phyloP scores from a whole-genome alignment of 2,888 invertebrate species.

The Stenurella melanura region DNA sequence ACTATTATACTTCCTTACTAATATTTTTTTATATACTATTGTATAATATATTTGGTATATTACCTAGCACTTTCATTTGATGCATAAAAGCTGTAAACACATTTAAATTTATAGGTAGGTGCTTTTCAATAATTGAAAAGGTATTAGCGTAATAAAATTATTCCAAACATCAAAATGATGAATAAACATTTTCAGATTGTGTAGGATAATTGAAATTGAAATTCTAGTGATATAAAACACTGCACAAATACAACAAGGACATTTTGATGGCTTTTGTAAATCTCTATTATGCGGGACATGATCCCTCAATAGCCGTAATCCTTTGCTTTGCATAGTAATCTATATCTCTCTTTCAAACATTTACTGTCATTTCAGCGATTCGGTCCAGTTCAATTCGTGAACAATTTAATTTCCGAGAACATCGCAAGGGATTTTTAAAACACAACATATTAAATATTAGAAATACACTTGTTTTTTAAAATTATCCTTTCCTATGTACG shows the following conservation, averaged over 20 bases:
- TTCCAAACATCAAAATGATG: slow-evolving; percentile 49
- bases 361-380: slow-evolving; percentile 68
- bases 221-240: slow-evolving; percentile 61
- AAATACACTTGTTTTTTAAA: too few relatives aligned
- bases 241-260: slow-evolving; percentile 64
- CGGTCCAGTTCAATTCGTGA: slow-evolving; percentile 63
- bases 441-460: slow-evolving; percentile 6
- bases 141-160: slow-evolving; percentile 47
- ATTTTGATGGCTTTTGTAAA: slow-evolving; percentile 57
- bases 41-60: not conserved
- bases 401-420: slow-evolving; percentile 66
- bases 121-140: slow-evolving; percentile 42
- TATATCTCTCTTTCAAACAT: slow-evolving; percentile 65
- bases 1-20: too few relatives aligned
- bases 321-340: slow-evolving; percentile 66
- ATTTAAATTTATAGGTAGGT: not conserved
- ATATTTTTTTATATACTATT: not conserved
- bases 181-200: slow-evolving; percentile 47
- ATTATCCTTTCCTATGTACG: too few relatives aligned
- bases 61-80: not conserved
- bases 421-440: slow-evolving; percentile 17
- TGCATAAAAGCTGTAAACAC: not conserved
- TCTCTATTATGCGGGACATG: slow-evolving; percentile 62
- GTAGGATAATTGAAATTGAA: slow-evolving; percentile 59
- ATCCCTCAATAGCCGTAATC: slow-evolving; percentile 60